phyloP scores from a whole-genome alignment of 1,140 invertebrate species.

The Stegodyphus mimosarum region DNA sequence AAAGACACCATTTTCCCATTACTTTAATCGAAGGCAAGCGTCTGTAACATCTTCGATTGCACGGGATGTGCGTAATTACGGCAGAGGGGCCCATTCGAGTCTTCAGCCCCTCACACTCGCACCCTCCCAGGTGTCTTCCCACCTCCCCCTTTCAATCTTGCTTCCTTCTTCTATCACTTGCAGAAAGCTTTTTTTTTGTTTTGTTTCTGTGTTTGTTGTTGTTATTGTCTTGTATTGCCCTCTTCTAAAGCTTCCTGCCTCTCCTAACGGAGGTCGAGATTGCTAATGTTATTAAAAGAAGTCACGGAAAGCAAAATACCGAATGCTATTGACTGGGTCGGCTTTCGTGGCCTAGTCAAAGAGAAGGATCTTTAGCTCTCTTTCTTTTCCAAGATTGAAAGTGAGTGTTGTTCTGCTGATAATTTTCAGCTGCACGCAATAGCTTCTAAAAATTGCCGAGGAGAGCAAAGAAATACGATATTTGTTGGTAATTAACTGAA shows the following conservation, averaged over 20 bases:
- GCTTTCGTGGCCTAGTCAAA: too few relatives aligned
- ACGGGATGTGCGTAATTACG: constrained; percentile 56
- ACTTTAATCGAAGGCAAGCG: constrained; percentile 60
- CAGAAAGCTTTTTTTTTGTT: not conserved
- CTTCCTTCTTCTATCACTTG: constrained; percentile 21
- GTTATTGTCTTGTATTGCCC: constrained; percentile 24
- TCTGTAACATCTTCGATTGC: constrained; percentile 61
- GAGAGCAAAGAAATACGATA: too few relatives aligned
- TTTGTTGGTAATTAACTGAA: too few relatives aligned
- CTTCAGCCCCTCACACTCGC: not conserved
- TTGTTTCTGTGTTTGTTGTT: constrained; percentile 20
- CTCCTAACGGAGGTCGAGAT: not conserved
- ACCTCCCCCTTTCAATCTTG: not conserved
- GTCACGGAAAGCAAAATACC: not conserved
- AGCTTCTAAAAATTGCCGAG: too few relatives aligned
- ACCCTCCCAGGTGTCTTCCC: not conserved
- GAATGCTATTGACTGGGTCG: too few relatives aligned
- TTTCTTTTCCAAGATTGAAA: too few relatives aligned
- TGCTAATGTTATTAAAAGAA: constrained; percentile 47
- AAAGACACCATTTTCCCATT: constrained; percentile 61
- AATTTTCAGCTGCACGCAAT: too few relatives aligned
- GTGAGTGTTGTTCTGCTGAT: too few relatives aligned
- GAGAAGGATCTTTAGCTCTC: too few relatives aligned
- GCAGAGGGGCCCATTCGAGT: constrained; percentile 7
- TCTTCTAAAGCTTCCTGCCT: not conserved